Evolutionary conservation across 1,140 invertebrate species (phyloP).

Genomic region (Condylostylus longicornis): DNA sequence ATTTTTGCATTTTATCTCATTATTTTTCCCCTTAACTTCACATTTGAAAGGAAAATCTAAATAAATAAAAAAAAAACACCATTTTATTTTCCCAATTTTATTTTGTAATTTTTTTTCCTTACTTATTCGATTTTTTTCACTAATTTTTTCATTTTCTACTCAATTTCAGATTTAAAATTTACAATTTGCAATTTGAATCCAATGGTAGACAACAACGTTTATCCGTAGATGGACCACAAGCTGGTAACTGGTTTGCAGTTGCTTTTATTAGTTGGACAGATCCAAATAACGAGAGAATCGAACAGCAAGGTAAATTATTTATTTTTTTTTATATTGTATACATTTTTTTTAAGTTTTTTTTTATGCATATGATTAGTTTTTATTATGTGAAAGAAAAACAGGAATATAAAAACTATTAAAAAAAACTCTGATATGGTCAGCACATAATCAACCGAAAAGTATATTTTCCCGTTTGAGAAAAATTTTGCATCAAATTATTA

Average conservation of each 20-base stretch:
- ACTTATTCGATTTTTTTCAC: not conserved
- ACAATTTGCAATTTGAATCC: conserved; percentile 34
- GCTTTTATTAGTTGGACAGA: conserved; percentile 59
- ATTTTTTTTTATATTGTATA: conserved; percentile 5
- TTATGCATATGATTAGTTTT: no score
- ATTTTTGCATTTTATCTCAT: not conserved
- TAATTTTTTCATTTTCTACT: not conserved
- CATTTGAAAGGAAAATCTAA: no score
- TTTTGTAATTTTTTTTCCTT: not conserved
- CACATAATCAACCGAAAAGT: no score
- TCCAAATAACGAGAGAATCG: conserved; percentile 50
- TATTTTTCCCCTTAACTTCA: not conserved
- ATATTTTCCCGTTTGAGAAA: no score
- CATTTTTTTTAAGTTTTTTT: no score
- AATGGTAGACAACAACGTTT: conserved; percentile 36
- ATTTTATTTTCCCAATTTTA: not conserved
- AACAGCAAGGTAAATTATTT: conserved; percentile 46
- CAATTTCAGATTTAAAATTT: conserved; percentile 16
- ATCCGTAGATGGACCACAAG: conserved; percentile 43
- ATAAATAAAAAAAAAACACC: not conserved
- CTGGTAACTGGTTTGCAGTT: conserved; percentile 65
- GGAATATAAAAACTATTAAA: no score
- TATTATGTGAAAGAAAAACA: no score
- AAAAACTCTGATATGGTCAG: no score
- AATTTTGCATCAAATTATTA: no score